Conservation (phyloP, 2,888 invertebrate genomes). For the Hydrotaea diabolus region DNA sequence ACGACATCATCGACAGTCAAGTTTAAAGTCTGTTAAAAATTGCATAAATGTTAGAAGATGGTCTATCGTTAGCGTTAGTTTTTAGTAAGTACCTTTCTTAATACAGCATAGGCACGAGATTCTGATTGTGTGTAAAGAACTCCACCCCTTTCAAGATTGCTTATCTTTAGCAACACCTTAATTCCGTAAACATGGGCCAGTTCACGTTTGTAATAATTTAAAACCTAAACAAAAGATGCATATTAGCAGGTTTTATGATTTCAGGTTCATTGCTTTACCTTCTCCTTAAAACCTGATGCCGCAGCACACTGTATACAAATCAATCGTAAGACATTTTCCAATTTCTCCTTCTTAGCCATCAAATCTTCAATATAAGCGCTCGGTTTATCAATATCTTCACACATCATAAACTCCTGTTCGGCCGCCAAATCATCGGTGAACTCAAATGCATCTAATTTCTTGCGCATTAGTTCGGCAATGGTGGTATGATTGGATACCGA, state of each 20-base stretch:
- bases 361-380: constrained; percentile 95
- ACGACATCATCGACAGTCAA: constrained; percentile 94
- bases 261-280: constrained; percentile 81
- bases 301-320: constrained; percentile 96
- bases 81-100: constrained; percentile 84
- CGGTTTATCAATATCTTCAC: constrained; percentile 94
- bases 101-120: constrained; percentile 86
- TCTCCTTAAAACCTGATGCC: constrained; percentile 95
- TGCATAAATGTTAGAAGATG: background rate
- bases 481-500: constrained; percentile 94
- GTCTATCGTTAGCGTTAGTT: background rate
- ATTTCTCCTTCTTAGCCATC: constrained; percentile 91
- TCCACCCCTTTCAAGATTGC: constrained; percentile 93
- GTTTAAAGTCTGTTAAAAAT: constrained; percentile 84
- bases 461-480: constrained; percentile 96
- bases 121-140: constrained; percentile 89
- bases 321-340: constrained; percentile 91
- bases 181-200: constrained; percentile 93
- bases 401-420: constrained; percentile 96
- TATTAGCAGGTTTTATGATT: background rate
- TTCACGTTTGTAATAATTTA: constrained; percentile 87
- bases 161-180: constrained; percentile 89
- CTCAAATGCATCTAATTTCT: constrained; percentile 87
- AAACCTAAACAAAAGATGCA: constrained; percentile 81
- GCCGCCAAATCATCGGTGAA: constrained; percentile 90